These are phyloP conservation scores for Centropus unirufus DNA, from an alignment of 2,113 vertebrate genomes.

Conservation along the genomic window DNA sequence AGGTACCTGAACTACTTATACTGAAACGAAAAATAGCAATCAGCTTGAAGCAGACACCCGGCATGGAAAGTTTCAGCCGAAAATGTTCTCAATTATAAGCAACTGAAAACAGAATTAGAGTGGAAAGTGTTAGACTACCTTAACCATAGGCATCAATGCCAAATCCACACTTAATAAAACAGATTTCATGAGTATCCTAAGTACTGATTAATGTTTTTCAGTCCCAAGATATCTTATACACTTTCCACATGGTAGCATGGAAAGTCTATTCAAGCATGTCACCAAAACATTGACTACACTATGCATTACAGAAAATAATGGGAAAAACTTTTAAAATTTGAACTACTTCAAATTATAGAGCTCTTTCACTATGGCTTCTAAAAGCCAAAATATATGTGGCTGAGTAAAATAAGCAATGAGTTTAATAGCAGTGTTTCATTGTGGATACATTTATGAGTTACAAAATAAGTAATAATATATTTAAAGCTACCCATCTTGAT, in stretches of 20 bases:
- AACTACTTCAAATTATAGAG: neutral
- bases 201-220: neutral
- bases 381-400: neutral
- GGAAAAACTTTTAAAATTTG: neutral
- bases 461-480: neutral
- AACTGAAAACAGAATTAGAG: conserved; percentile 36
- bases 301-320: neutral
- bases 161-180: conserved; percentile 36
- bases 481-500: neutral
- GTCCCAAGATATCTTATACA: neutral
- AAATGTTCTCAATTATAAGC: conserved; percentile 4
- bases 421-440: neutral
- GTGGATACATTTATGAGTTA: neutral
- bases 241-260: neutral
- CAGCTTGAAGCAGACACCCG: neutral
- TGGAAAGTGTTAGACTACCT: conserved; percentile 34
- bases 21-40: neutral
- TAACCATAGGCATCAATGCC: neutral
- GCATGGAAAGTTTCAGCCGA: conserved; percentile 6
- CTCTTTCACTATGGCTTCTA: neutral
- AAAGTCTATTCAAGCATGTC: neutral
- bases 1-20: neutral
- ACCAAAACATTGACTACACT: neutral
- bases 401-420: neutral
- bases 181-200: conserved; percentile 9